phyloP scores from a whole-genome alignment of 92 coral and sea anemone species.

The Anthopleura xanthogrammica region DNA sequence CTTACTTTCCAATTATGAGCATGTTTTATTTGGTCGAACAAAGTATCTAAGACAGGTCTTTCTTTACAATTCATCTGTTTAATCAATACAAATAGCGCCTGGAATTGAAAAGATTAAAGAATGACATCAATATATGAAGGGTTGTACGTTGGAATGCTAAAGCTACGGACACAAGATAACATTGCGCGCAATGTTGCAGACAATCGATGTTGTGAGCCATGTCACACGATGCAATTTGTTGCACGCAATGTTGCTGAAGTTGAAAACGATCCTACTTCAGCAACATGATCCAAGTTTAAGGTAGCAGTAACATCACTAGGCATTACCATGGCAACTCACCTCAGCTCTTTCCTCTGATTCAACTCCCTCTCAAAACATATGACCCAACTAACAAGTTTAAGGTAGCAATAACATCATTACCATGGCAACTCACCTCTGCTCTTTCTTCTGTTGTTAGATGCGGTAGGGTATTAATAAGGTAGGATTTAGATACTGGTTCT shows the following conservation, averaged over 20 bases:
- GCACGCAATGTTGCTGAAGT: no score
- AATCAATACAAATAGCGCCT: conserved; percentile 90
- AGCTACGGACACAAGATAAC: no score
- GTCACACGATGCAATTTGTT: no score
- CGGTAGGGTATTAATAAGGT: conserved; percentile 64
- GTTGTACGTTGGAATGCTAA: no score
- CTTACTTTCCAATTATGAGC: conserved; percentile 94
- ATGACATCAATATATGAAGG: no score
- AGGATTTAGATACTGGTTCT: conserved; percentile 73
- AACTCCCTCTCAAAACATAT: not conserved
- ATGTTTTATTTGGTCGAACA: conserved; percentile 72
- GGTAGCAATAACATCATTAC: not conserved
- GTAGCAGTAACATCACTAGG: not conserved
- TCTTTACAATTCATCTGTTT: conserved; percentile 94
- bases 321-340: not conserved
- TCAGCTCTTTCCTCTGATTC: no score
- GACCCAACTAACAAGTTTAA: not conserved
- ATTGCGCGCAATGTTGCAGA: no score
- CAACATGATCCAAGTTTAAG: not conserved
- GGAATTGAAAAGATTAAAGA: not conserved
- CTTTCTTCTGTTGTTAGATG: conserved; percentile 59
- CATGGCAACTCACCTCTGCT: conserved; percentile 58
- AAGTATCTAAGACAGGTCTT: conserved; percentile 52
- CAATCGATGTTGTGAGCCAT: no score
- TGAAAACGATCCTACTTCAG: no score